phyloP scores from a whole-genome alignment of 2,888 invertebrate species.

The Coenonympha arcania region DNA sequence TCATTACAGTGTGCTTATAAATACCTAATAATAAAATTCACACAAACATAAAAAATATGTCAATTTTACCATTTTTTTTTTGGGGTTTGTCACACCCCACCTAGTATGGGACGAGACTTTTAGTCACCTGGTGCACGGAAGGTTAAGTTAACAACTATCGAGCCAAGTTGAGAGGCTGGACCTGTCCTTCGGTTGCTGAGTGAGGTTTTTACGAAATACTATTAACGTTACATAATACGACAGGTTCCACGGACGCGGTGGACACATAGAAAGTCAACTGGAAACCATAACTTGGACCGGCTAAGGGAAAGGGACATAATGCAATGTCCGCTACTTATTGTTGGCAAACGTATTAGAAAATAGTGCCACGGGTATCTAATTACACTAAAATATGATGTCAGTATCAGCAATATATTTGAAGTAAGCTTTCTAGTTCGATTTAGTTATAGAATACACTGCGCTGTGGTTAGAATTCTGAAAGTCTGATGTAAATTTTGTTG shows the following conservation, averaged over 20 bases:
- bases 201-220: constrained; percentile 19
- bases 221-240: constrained; percentile 45
- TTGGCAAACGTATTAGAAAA: neutral
- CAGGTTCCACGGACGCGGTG: constrained; percentile 44
- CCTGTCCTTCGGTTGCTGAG: neutral
- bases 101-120: no score
- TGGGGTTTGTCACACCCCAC: no score
- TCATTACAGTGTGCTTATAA: no score
- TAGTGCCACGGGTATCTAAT: neutral
- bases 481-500: no score
- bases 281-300: constrained; percentile 26
- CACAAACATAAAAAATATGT: no score
- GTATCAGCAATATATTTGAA: neutral
- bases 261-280: constrained; percentile 31
- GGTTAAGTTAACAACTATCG: no score
- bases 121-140: no score
- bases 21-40: no score
- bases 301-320: constrained; percentile 26
- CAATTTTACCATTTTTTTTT: no score
- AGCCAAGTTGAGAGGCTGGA: neutral
- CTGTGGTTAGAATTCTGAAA: no score
- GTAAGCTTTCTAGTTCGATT: neutral
- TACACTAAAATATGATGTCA: neutral
- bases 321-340: constrained; percentile 26
- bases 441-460: no score